Base-by-base conservation (phyloP, 1,140 invertebrate species). In the Caerostris darwini region DNA sequence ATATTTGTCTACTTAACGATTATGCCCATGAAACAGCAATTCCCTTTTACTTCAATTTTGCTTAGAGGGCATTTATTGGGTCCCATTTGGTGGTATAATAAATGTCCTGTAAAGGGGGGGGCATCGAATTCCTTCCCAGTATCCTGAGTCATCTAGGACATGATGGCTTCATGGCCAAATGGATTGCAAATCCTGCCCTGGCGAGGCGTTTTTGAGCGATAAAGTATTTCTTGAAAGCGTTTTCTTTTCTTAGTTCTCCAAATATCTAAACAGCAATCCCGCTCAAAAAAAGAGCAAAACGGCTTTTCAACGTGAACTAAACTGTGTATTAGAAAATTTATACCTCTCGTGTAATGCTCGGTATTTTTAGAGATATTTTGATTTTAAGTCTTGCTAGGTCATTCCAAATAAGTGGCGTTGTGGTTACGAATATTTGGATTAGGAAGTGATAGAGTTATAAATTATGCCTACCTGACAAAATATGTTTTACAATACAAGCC, bases 161-260 rank as follows among this genome's bases (percentile, higher is more conserved):
- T 92, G 77, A 92, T 92, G 90, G 82, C 83, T n/a, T 87, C 83
- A 57, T 71, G 64, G 92, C 83, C 85, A 86, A 93, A 93, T 85
- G 92, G 92, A 93, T 93, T 93, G 83, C 92, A 93, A 93, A 93
- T 93, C 81, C 61, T 87, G 64, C 83, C 6, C n/a, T 50, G 58
- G 54, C 17, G 83, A 7, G 69, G 58, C 83, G 19, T 58, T 91
- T 87, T 93, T 71, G 82, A 93, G 58, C 59, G 81, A 92, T 85
- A 92, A 87, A 77, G 71, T 61, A 56, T 69, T 85, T 92, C 85
- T 71, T 92, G n/a, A 61, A 85, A 85, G 85, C 34, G n/a, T 71
- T 53, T 34, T 19, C 12, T 71, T 91, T 58, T 92, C 58, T 81
- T 53, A 67, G 56, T 57, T 91, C 56, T 92, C n/a, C 90, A 67